Evolutionary conservation across 2,888 invertebrate genomes (phyloP).

Genomic region (Scaptomyza reducta): DNA sequence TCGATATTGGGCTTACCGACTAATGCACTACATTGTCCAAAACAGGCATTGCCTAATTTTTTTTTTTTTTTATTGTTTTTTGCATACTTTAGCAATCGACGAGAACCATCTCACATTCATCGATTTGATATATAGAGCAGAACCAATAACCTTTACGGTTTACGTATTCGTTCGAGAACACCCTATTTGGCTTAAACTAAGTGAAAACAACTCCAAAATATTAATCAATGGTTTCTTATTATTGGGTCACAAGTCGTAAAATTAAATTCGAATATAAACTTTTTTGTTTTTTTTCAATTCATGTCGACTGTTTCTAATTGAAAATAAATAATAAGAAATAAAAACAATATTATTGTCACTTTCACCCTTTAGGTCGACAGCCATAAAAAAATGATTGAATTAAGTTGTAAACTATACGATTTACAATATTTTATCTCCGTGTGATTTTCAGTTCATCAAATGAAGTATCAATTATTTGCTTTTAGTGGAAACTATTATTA

Average conservation of each 20-base stretch:
- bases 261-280: background rate
- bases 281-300: no score
- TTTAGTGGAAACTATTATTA: no score
- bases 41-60: constrained; percentile 43
- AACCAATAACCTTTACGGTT: constrained; percentile 53
- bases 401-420: no score
- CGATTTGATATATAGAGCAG: constrained; percentile 45
- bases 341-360: no score
- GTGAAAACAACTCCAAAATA: constrained; percentile 5
- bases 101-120: constrained; percentile 4
- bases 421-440: no score
- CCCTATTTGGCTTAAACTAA: constrained; percentile 4
- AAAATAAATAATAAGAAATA: no score
- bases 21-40: constrained; percentile 36
- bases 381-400: no score
- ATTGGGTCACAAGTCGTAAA: background rate
- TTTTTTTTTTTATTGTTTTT: constrained; percentile 1
- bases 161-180: constrained; percentile 15
- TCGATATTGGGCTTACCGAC: constrained; percentile 38
- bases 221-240: background rate
- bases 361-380: no score
- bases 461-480: no score
- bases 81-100: constrained; percentile 23
- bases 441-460: no score
- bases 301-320: no score